Evolutionary conservation across 2,888 invertebrate species (phyloP).

Genomic region (Leucophenga montana): DNA sequence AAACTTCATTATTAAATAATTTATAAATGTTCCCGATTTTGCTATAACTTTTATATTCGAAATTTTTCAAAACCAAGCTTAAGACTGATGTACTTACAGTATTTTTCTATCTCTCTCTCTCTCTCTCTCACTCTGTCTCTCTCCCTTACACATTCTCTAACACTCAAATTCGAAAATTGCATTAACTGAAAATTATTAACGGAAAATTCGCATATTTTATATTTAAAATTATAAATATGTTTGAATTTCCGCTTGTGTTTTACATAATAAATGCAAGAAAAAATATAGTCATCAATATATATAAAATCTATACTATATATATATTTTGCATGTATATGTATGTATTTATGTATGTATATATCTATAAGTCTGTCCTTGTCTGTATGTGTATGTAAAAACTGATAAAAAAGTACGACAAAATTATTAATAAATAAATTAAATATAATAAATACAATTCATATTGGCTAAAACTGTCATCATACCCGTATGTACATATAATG

Average conservation of each 20-base stretch:
- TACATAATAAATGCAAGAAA: not conserved
- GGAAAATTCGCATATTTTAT: constrained; percentile 62
- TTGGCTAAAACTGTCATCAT: too few relatives aligned
- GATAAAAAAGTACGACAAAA: not conserved
- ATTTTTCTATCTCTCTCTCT: too few relatives aligned
- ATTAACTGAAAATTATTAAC: constrained; percentile 44
- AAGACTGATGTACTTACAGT: too few relatives aligned
- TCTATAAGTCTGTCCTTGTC: not conserved
- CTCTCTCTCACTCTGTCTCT: too few relatives aligned
- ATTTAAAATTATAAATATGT: constrained; percentile 56
- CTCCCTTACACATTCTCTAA: too few relatives aligned
- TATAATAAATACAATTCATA: not conserved
- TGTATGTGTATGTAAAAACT: constrained; percentile 3
- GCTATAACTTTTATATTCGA: too few relatives aligned
- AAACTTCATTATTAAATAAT: too few relatives aligned
- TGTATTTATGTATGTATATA: not conserved
- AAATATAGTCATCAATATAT: constrained; percentile 9
- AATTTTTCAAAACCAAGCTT: too few relatives aligned
- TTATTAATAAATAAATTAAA: not conserved
- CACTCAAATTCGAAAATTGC: too few relatives aligned
- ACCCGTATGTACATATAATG: too few relatives aligned
- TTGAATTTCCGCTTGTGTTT: constrained; percentile 55
- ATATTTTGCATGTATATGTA: constrained; percentile 11
- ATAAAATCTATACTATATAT: not conserved
- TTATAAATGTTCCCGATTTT: too few relatives aligned